Base-by-base conservation (phyloP, 2,113 vertebrate species). In the Hydropotes inermis region DNA sequence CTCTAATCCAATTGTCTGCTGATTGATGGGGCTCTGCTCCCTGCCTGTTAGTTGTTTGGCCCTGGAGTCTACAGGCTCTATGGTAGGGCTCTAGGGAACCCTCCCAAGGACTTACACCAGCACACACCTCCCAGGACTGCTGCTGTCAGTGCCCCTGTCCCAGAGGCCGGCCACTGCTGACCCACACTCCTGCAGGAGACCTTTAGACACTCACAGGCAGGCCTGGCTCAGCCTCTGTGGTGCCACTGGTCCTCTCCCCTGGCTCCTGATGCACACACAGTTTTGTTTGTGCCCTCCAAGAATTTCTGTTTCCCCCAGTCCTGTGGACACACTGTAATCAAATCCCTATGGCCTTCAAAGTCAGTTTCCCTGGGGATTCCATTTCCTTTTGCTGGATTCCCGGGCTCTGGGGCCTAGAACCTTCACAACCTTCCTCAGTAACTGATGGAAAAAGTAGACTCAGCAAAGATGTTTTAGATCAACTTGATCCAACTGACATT, bases 201-300 rank as follows among this genome's bases (percentile, higher is more conserved):
- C 4, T n/a, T 36, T n/a, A 36, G n/a, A 70, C 64, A 21, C n/a
- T 36, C 64, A 21, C 17, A 36, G n/a, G 64, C 64, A 70, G 64
- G 64, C 64, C 64, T 70, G 17, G 17, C 64, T 70, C n/a, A 70
- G 64, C 36, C 64, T n/a, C 17, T 21, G 17, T 67, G 64, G n/a
- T 0, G 0, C 64, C n/a, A 67, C 64, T 21, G n/a, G 2, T 21
- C 64, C 64, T 70, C 15, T 70, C n/a, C 64, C n/a, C n/a, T 36
- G 64, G 64, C 21, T 19, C n/a, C n/a, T 70, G 64, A 17, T 70
- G n/a, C n/a, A 70, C n/a, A 39, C 67, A 70, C 2, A 39, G 19
- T 70, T 55, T 55, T 19, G 54, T 55, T 39, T 23, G n/a, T 70
- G 10, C n/a, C 67, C 67, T 70, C 19, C 67, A 70, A 70, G n/a